Evolutionary conservation across 1,140 invertebrate species (phyloP).

Genomic region (Ips typographus): DNA sequence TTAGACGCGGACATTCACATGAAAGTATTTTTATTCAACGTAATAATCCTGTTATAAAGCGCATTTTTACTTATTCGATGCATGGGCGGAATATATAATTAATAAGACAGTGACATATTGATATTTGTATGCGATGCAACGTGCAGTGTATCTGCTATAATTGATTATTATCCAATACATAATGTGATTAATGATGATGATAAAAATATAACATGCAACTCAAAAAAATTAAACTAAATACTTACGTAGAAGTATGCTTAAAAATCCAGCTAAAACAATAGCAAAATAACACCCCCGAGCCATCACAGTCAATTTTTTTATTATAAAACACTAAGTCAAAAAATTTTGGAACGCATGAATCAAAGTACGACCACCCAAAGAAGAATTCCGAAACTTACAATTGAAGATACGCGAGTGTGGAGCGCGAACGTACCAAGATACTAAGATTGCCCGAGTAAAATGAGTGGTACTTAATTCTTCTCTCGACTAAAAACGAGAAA

Average conservation of each 20-base stretch:
- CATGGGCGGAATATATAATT: too few relatives aligned
- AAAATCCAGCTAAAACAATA: slow-evolving; percentile 7
- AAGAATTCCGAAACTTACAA: neutral
- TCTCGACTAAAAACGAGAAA: slow-evolving; percentile 23
- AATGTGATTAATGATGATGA: neutral
- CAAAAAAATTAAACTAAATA: neutral
- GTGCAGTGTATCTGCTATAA: too few relatives aligned
- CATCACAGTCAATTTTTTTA: neutral
- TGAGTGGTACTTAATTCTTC: slow-evolving; percentile 1
- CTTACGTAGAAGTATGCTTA: slow-evolving; percentile 18
- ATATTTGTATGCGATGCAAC: too few relatives aligned
- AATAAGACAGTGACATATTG: too few relatives aligned
- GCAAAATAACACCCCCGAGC: slow-evolving; percentile 4
- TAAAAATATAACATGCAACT: neutral
- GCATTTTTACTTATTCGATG: too few relatives aligned
- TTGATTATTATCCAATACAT: too few relatives aligned
- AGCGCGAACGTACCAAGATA: neutral
- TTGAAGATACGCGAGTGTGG: neutral
- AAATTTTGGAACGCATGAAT: neutral
- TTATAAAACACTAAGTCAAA: too few relatives aligned
- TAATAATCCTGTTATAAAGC: too few relatives aligned
- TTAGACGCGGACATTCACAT: too few relatives aligned
- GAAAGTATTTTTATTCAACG: too few relatives aligned
- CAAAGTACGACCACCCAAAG: neutral
- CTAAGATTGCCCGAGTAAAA: slow-evolving; percentile 2